Evolutionary conservation across 2,113 vertebrate species (phyloP), one percentile per base, ranked within the genome.

Genomic region (Pipra filicauda): DNA sequence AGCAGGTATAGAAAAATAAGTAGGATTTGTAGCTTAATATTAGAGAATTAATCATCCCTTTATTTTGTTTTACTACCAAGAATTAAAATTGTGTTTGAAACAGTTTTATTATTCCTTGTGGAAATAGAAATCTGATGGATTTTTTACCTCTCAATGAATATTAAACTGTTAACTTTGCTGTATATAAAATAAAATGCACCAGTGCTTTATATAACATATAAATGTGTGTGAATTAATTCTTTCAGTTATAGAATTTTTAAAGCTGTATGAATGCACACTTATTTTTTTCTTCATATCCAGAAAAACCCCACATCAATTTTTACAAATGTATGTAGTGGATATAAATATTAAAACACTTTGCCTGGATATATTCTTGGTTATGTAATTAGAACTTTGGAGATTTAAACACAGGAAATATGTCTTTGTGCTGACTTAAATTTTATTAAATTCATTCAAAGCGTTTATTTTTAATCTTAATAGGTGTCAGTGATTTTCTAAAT

Each of bases 1-100:
- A 99, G 91, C 99, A 99, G 98, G 99, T 99, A 95, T 8, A 1
- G 35, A 19, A 81, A 46, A 89, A 64, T 19, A 59, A 61, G 6
- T 11, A 37, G 41, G 22, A n/a, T 12, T 13, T 88, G 6, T 11
- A 5, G 3, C 46, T 71, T 31, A 8, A n/a, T 71, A 3, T 17
- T 58, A 11, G 58, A 33, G 12, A 58, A 22, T 55, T 27, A 14
- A 48, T 35, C 48, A 14, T 37, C 7, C 22, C 23, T 78, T 52
- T 12, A 5, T 61, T 74, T 54, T 35, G 22, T 61, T 91, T 82
- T 27, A 59, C 20, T 81, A 48, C 54, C 35, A 41, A 23, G 62
- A 33, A 37, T 59, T 64, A 24, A 44, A 85, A 15, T 21, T 4
- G 6, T 9, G 5, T 46, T 89, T 33, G 43, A 33, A 88, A 24